Conservation (phyloP, 2,797 vertebrate species). For the Dromococcyx pavoninus region DNA sequence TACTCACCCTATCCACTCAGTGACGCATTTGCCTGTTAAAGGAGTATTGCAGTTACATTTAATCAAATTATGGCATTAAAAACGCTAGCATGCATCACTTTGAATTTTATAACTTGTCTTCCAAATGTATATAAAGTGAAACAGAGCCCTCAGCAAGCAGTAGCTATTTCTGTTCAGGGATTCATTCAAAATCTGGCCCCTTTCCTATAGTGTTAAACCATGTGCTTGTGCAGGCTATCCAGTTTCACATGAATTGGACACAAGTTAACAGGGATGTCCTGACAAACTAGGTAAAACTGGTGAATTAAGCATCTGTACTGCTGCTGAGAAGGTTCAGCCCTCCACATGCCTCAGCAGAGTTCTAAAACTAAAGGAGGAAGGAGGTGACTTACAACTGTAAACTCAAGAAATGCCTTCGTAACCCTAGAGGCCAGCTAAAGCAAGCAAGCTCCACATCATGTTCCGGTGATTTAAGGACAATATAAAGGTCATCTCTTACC, state of each 20-base stretch:
- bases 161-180: background rate
- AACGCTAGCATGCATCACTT: background rate
- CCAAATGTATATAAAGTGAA: background rate
- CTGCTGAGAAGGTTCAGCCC: background rate
- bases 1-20: background rate
- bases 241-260: background rate
- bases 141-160: background rate
- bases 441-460: background rate
- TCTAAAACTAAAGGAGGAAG: background rate
- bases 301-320: background rate
- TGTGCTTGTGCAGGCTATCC: fast-evolving
- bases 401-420: background rate
- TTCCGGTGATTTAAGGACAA: background rate
- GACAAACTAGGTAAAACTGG: background rate
- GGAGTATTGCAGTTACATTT: background rate
- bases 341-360: background rate
- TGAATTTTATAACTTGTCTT: background rate
- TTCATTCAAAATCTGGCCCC: background rate
- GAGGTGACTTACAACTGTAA: background rate
- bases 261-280: background rate
- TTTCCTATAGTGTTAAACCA: background rate
- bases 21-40: background rate
- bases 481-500: background rate
- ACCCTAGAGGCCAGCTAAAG: background rate
- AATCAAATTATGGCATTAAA: background rate